Base-by-base conservation (phyloP, 2,888 invertebrate species). In the Harpalus rufipes region DNA sequence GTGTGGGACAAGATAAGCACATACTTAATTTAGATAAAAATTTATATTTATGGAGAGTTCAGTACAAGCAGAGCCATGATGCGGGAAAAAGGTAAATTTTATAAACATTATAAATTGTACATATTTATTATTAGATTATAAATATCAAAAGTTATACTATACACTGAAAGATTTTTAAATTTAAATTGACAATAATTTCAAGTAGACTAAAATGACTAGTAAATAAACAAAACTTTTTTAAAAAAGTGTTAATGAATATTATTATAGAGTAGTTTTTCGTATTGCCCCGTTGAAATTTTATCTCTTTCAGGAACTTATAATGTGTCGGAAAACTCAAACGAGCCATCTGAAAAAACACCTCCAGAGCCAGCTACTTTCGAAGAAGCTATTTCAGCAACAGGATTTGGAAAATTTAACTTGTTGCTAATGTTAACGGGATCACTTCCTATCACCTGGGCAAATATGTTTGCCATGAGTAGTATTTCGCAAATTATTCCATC, bases 401-500 rank as follows among this genome's bases (percentile, higher is more conserved):
- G 94, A 65, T 96, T 94, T 88, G 96, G 96, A 14, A 91, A 92
- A 87, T 96, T 95, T 91, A 95, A 96, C 90, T 88, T 93, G 10
- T 88, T 93, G 8, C 88, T 93, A 84, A 90, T 96, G 80, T 91
- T 93, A 0, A 89, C 95, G 87, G 92, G 94, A 85, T 92, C 93
- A 0, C 89, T 95, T 76, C 94, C 95, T 0, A 94, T 94, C 44
- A 94, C 93, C 88, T 94, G 94, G 92, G 93, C 95, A 7, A 93
- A 94, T 7, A 93, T 95, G 21, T 95, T 95, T 86, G 95, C 95
- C 88, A 94, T 95, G 85, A 94, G 95, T 78, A 94, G 95, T 1
- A 93, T 94, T 88, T 94, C 96, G 0, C 96, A 94, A 89, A 93
- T 96, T 87, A 92, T 96, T 89, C 95, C 96, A 0, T 93, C 94